Conservation (phyloP, 2,888 invertebrate species). For the Calliopum simillimum region DNA sequence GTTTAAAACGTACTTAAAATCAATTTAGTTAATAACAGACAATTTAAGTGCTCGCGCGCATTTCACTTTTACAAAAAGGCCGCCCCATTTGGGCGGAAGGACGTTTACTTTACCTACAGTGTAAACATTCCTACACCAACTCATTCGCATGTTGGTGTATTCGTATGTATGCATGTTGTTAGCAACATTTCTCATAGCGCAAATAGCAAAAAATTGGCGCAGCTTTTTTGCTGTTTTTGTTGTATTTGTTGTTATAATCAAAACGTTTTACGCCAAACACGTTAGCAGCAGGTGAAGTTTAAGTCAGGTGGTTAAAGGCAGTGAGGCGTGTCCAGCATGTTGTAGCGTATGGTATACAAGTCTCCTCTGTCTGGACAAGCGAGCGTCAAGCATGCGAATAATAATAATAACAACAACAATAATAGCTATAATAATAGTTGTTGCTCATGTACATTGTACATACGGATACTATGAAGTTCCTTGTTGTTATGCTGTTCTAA, state of each 20-base stretch:
- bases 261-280: conserved; percentile 10
- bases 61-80: conserved; percentile 47
- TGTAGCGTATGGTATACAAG: conserved; percentile 42
- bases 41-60: conserved; percentile 62
- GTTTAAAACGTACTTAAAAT: conserved; percentile 66
- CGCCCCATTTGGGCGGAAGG: conserved; percentile 34
- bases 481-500: conserved; percentile 40
- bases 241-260: neutral
- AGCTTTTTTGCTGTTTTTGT: neutral
- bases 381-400: conserved; percentile 46
- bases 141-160: neutral
- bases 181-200: too few relatives aligned
- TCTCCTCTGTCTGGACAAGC: neutral
- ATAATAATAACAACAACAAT: conserved; percentile 37
- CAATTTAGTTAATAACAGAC: conserved; percentile 68
- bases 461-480: conserved; percentile 31
- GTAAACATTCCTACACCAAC: conserved; percentile 10
- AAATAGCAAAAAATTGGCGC: too few relatives aligned
- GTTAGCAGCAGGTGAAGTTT: neutral
- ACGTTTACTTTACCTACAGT: neutral
- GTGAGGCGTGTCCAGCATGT: conserved; percentile 18
- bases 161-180: too few relatives aligned
- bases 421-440: conserved; percentile 29
- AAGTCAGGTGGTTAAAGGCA: neutral
- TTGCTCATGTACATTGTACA: conserved; percentile 39